Conservation (phyloP, 1,140 invertebrate genomes). For the Drosophila bifasciata region DNA sequence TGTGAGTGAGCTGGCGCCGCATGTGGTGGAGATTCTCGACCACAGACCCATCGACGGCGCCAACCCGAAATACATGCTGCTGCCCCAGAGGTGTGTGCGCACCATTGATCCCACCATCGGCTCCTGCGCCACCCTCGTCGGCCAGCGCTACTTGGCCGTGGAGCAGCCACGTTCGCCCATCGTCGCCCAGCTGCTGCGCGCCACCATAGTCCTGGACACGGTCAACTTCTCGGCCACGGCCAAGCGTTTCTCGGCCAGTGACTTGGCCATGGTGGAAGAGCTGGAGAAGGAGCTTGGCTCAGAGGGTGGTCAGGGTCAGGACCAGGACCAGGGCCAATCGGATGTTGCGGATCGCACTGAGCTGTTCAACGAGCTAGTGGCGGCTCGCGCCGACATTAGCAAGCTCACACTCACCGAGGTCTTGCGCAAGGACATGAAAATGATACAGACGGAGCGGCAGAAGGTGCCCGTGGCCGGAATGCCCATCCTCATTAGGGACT, state of each 20-base stretch:
- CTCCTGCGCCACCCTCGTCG: slow-evolving; percentile 89
- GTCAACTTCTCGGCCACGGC: slow-evolving; percentile 87
- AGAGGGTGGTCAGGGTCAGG: too few relatives aligned
- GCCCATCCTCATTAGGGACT: slow-evolving; percentile 86
- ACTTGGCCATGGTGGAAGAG: slow-evolving; percentile 82
- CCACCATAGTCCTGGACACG: slow-evolving; percentile 91
- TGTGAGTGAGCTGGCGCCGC: slow-evolving; percentile 85
- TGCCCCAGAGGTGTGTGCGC: slow-evolving; percentile 72
- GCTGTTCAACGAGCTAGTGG: slow-evolving; percentile 85
- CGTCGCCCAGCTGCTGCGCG: slow-evolving; percentile 84
- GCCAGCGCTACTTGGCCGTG: slow-evolving; percentile 69
- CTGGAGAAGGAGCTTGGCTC: slow-evolving; percentile 31
- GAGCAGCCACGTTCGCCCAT: slow-evolving; percentile 46
- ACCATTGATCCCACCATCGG: slow-evolving; percentile 87
- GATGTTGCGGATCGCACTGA: slow-evolving; percentile 52
- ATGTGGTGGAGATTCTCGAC: slow-evolving; percentile 89
- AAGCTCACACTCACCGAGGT: slow-evolving; percentile 85
- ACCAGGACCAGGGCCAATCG: too few relatives aligned
- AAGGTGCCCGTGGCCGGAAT: slow-evolving; percentile 86
- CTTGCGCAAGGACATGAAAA: slow-evolving; percentile 88
- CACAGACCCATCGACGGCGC: slow-evolving; percentile 86
- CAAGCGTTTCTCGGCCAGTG: slow-evolving; percentile 86
- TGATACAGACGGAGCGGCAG: slow-evolving; percentile 74
- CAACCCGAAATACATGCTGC: slow-evolving; percentile 84
- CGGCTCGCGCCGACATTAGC: slow-evolving; percentile 86